phyloP scores from a whole-genome alignment of 2,797 vertebrate species.

The Helostoma temminkii region DNA sequence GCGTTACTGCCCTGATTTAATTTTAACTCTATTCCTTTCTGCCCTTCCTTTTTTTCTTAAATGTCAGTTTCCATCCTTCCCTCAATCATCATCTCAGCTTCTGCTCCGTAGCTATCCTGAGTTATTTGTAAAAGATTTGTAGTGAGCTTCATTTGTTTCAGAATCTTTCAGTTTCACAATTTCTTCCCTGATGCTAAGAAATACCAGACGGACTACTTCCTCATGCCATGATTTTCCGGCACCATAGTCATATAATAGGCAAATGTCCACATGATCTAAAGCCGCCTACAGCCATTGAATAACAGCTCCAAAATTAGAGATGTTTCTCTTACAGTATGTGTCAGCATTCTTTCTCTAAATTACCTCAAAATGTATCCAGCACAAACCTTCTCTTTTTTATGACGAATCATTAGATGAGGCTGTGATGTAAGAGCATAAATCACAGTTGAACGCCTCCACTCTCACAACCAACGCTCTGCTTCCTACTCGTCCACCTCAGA shows the following conservation, averaged over 20 bases:
- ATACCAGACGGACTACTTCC: neutral
- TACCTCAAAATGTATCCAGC: slow-evolving; percentile 9
- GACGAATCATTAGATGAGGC: slow-evolving; percentile 59
- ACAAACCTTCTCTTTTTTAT: slow-evolving; percentile 28
- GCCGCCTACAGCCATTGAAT: slow-evolving; percentile 4
- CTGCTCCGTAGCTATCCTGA: neutral
- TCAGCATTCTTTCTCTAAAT: slow-evolving; percentile 22
- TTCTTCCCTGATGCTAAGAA: neutral
- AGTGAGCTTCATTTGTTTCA: neutral
- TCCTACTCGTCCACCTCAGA: slow-evolving; percentile 36
- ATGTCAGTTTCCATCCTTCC: neutral
- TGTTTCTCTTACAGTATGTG: slow-evolving; percentile 3
- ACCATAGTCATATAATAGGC: slow-evolving; percentile 1
- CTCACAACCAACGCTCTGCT: slow-evolving; percentile 17
- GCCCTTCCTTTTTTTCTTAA: neutral
- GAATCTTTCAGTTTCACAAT: neutral
- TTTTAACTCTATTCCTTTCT: neutral
- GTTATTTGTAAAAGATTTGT: no score
- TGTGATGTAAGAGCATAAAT: slow-evolving; percentile 64
- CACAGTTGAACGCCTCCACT: slow-evolving; percentile 42
- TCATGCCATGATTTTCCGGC: slow-evolving; percentile 24
- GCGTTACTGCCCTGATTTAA: slow-evolving; percentile 8
- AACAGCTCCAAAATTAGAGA: slow-evolving; percentile 23
- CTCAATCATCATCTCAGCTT: slow-evolving; percentile 7
- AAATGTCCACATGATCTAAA: slow-evolving; percentile 6